Percentiles rank a stretch among this genome's conserved stretches.
phyloP scores from a whole-genome alignment of 53 echinoderm and acorn worm genomes.

The Zoroaster sp. region DNA sequence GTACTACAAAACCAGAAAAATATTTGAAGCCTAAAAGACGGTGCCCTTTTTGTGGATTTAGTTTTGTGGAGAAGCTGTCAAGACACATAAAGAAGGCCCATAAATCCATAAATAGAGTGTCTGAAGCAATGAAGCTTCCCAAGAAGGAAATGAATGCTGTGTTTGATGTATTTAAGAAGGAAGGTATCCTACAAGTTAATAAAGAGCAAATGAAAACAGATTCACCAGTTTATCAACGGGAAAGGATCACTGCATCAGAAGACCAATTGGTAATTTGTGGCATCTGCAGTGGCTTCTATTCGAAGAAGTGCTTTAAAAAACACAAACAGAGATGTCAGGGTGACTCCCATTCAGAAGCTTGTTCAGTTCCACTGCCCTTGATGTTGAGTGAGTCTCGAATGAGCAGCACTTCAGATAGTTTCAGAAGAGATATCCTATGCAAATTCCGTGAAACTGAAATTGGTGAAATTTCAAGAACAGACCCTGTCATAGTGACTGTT shows the following conservation, averaged over 20 bases:
- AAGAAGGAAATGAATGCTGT: conserved; percentile 47
- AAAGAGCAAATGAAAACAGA: conserved; percentile 28
- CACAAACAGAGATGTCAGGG: conserved; percentile 48
- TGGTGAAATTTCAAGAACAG: conserved; percentile 36
- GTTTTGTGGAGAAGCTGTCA: conserved; percentile 57
- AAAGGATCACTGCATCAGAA: conserved; percentile 29
- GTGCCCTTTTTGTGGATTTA: conserved; percentile 56
- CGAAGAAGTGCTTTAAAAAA: conserved; percentile 30
- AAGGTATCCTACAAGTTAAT: conserved; percentile 36
- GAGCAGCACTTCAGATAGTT: conserved; percentile 6
- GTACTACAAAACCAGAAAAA: neutral
- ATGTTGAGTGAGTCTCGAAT: neutral
- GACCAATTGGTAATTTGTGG: conserved; percentile 55
- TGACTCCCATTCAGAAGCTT: conserved; percentile 43
- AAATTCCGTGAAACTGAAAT: conserved; percentile 42
- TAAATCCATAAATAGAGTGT: conserved; percentile 40
- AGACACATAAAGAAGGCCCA: conserved; percentile 66
- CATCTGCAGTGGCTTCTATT: conserved; percentile 58
- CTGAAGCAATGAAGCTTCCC: conserved; percentile 65
- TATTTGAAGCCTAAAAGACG: conserved; percentile 21
- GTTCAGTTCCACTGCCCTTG: conserved; percentile 46
- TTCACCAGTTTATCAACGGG: conserved; percentile 32
- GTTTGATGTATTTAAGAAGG: conserved; percentile 53
- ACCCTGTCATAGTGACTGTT: conserved; percentile 52
- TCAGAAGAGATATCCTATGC: conserved; percentile 29